phyloP scores from a whole-genome alignment of 1,140 invertebrate genomes.

The Macrosteles quadrilineatus region DNA sequence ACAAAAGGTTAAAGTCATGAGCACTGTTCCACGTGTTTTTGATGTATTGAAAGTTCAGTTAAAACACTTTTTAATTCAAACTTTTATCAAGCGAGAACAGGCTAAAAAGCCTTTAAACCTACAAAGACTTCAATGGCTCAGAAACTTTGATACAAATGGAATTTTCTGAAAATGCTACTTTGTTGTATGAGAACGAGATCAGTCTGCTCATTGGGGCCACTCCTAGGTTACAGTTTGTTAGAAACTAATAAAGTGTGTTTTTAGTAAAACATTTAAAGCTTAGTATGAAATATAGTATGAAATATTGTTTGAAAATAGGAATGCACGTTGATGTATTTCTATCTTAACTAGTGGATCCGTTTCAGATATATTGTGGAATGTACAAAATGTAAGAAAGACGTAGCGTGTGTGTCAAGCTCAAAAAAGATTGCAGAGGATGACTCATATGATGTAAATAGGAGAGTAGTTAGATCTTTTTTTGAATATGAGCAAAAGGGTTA shows the following conservation, averaged over 20 bases:
- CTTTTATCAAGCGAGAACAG: not conserved
- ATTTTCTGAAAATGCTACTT: not conserved
- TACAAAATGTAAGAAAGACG: not conserved
- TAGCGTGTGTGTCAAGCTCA: not conserved
- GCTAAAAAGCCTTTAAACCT: not conserved
- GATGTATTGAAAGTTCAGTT: slow-evolving; percentile 2
- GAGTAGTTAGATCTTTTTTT: too few species aligned
- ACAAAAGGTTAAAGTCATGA: not conserved
- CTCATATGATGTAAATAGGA: too few species aligned
- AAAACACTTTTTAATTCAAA: not conserved
- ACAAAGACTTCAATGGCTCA: not conserved
- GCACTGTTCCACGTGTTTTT: not conserved
- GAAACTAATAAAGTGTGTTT: too few species aligned
- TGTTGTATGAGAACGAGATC: not conserved
- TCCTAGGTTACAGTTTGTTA: not conserved
- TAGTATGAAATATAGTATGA: too few species aligned
- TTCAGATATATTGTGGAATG: not conserved
- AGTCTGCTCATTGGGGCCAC: slow-evolving; percentile 5
- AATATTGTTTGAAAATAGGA: too few species aligned
- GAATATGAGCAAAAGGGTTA: not conserved
- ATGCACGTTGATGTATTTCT: too few species aligned
- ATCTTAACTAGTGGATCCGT: too few species aligned
- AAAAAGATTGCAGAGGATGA: not conserved
- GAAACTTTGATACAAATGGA: not conserved
- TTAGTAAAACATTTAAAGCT: too few species aligned